Conservation (phyloP, 2,113 vertebrate species). For the Spermophilus dauricus region DNA sequence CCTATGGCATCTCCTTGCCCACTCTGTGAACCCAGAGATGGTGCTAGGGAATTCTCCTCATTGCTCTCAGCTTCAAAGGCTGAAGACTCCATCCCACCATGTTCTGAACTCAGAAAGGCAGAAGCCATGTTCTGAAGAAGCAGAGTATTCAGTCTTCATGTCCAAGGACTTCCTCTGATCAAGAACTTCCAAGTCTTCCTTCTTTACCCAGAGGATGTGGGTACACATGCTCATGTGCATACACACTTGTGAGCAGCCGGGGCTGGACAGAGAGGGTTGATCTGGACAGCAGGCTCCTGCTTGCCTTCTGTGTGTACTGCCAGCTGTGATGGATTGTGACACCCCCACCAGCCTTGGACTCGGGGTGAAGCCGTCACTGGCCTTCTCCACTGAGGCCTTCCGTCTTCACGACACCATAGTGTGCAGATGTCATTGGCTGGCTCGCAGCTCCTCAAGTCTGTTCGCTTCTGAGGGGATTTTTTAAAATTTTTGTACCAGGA, state of each 20-base stretch:
- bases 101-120: background rate
- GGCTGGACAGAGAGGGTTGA: background rate
- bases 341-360: background rate
- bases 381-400: background rate
- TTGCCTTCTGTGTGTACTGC: background rate
- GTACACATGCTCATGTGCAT: no score
- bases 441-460: rapidly evolving
- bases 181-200: background rate
- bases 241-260: background rate
- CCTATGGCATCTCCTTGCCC: background rate
- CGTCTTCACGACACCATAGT: rapidly evolving
- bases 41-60: background rate
- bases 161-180: background rate
- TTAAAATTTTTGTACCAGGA: no score
- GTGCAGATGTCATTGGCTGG: rapidly evolving
- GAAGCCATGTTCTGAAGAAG: background rate
- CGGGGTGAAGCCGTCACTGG: background rate
- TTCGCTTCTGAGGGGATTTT: background rate
- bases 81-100: background rate
- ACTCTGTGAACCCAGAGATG: background rate
- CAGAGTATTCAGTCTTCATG: background rate
- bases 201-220: background rate
- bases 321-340: background rate
- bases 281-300: background rate
- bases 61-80: background rate